A percentile compares a stretch with the other conserved stretches of the same genome.
Evolutionary conservation across 2,797 vertebrate species (phyloP).

Genomic region (Eospalax fontanierii): DNA sequence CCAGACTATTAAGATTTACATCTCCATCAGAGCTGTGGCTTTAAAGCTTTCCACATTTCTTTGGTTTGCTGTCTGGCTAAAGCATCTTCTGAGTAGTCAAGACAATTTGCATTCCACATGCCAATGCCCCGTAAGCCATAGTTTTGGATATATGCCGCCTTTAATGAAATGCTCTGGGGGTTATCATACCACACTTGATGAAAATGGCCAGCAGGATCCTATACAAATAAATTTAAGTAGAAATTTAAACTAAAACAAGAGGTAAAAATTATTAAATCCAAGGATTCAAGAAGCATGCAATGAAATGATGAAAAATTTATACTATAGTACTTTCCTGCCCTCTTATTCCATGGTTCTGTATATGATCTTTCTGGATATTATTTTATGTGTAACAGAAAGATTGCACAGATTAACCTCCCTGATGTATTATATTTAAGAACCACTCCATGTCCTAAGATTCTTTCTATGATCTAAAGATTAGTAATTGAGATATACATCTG

Average conservation of each 20-base stretch:
- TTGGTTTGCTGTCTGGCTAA: constrained; percentile 92
- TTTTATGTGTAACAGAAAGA: not conserved
- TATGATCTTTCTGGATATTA: constrained; percentile 46
- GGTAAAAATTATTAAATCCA: constrained; percentile 49
- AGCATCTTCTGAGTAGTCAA: constrained; percentile 93
- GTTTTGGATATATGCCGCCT: constrained; percentile 90
- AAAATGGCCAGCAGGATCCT: constrained; percentile 92
- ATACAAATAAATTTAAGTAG: constrained; percentile 65
- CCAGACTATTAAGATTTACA: no score
- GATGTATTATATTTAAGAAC: not conserved
- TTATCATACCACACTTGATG: constrained; percentile 99
- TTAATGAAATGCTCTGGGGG: constrained; percentile 94
- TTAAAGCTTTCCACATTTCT: constrained; percentile 95
- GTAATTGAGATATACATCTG: constrained; percentile 39
- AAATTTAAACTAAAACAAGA: constrained; percentile 40
- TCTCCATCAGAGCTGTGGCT: constrained; percentile 76
- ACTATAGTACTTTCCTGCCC: not conserved
- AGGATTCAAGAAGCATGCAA: constrained; percentile 59
- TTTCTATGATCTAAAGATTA: constrained; percentile 35
- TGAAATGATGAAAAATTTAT: constrained; percentile 52
- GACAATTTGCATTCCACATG: constrained; percentile 96
- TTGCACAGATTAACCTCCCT: not conserved
- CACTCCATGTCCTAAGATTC: not conserved
- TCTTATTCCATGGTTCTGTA: constrained; percentile 6
- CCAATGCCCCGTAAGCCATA: constrained; percentile 94